These are phyloP conservation scores for Calyptomena viridis DNA, from an alignment of 2,113 vertebrate species.

Conservation along the genomic window DNA sequence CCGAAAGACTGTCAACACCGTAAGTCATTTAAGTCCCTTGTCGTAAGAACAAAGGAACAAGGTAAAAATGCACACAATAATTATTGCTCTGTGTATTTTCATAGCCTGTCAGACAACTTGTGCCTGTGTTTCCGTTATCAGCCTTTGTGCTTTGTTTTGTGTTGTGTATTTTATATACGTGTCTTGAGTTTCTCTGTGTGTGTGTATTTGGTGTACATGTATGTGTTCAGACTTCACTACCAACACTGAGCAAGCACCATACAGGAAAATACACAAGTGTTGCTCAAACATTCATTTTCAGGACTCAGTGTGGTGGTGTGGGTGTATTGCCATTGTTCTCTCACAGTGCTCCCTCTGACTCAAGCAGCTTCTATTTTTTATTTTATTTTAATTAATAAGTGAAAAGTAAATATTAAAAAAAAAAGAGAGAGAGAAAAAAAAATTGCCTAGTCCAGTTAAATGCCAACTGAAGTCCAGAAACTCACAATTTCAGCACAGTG, in stretches of 20 bases:
- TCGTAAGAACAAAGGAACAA: conserved; percentile 69
- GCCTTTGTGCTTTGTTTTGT: conserved; percentile 50
- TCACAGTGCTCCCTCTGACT: not conserved
- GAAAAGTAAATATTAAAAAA: not conserved
- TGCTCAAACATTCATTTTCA: conserved; percentile 5
- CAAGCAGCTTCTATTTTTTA: not conserved
- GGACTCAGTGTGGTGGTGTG: not conserved
- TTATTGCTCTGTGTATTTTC: conserved; percentile 38
- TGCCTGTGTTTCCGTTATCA: conserved; percentile 29
- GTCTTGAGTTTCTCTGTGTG: not conserved
- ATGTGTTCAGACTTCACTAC: not conserved
- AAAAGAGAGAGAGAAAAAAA: not conserved
- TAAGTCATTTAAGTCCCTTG: conserved; percentile 47
- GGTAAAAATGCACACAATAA: conserved; percentile 40
- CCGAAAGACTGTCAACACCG: conserved; percentile 35
- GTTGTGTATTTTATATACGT: not conserved
- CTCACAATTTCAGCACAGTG: conserved; percentile 57
- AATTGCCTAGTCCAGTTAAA: not conserved
- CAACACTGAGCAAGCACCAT: not conserved
- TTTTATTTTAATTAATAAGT: conserved; percentile 7
- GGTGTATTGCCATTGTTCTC: conserved; percentile 41
- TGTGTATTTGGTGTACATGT: not conserved
- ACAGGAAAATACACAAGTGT: not conserved
- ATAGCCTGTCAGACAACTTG: conserved; percentile 37
- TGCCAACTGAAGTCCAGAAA: conserved; percentile 46